Evolutionary conservation across 2,797 vertebrate genomes (phyloP).

Genomic region (Premnoplex brunnescens): DNA sequence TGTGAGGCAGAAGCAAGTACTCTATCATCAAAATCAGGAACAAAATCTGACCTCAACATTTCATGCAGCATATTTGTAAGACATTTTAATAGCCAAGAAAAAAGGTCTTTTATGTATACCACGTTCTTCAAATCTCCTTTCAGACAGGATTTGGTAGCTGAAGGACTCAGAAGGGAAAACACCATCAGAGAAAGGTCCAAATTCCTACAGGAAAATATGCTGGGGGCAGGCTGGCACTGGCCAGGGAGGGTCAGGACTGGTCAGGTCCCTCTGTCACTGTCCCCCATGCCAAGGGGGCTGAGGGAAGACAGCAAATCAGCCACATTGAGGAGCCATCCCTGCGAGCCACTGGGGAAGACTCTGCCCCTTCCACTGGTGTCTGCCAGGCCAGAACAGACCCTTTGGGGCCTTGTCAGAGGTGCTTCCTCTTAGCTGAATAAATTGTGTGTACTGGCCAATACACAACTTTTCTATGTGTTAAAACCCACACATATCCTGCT

Average conservation of each 20-base stretch:
- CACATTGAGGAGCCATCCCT: accelerated
- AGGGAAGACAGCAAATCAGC: not conserved
- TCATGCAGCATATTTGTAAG: not conserved
- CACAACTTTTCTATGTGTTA: not conserved
- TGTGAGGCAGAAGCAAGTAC: not conserved
- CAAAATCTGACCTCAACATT: not conserved
- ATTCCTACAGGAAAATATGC: not conserved
- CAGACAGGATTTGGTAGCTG: not conserved
- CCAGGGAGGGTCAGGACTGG: not conserved
- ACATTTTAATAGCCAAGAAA: not conserved
- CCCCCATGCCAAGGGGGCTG: not conserved
- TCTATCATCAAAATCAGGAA: not conserved
- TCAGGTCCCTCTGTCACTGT: not conserved
- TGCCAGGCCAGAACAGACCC: not conserved
- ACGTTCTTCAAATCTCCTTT: not conserved
- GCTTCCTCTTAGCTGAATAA: accelerated
- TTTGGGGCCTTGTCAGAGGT: accelerated
- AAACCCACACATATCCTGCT: not conserved
- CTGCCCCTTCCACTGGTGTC: not conserved
- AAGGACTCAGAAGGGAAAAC: not conserved
- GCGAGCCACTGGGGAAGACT: not conserved
- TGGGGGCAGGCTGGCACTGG: not conserved
- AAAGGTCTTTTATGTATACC: accelerated
- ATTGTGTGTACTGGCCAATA: not conserved
- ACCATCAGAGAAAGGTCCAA: not conserved